These are phyloP conservation scores for Heteromurus nitidus DNA, from an alignment of 2,888 invertebrate genomes.

Conservation along the genomic window DNA sequence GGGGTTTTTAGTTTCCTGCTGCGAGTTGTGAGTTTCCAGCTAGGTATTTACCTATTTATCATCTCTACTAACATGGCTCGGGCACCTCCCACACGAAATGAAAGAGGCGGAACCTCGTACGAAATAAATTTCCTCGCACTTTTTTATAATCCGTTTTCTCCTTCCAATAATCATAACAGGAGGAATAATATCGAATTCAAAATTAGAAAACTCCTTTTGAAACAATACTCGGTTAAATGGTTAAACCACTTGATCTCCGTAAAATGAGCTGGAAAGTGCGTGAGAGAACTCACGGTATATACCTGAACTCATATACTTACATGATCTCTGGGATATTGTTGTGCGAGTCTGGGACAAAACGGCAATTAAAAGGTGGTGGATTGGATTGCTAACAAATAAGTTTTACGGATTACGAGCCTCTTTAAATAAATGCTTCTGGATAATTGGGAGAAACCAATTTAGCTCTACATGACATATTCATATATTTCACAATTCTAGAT, in stretches of 20 bases:
- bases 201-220: slow-evolving; percentile 57
- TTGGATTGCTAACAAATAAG: slow-evolving; percentile 40
- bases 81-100: slow-evolving; percentile 69
- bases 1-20: slow-evolving; percentile 74
- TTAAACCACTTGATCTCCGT: neutral
- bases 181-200: slow-evolving; percentile 57
- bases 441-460: slow-evolving; percentile 56
- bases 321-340: neutral
- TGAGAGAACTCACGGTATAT: no score
- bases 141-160: slow-evolving; percentile 63
- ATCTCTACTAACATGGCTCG: slow-evolving; percentile 71
- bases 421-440: slow-evolving; percentile 34
- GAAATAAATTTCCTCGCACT: slow-evolving; percentile 72
- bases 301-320: neutral
- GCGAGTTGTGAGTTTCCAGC: slow-evolving; percentile 73
- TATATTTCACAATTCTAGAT: slow-evolving; percentile 46
- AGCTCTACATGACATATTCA: slow-evolving; percentile 33
- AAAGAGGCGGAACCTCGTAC: slow-evolving; percentile 66
- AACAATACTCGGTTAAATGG: slow-evolving; percentile 31
- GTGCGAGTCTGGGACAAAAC: slow-evolving; percentile 11
- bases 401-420: slow-evolving; percentile 37
- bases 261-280: neutral
- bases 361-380: slow-evolving; percentile 63
- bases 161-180: slow-evolving; percentile 61
- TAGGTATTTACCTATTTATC: slow-evolving; percentile 74